Evolutionary conservation across 2,888 invertebrate species (phyloP), one percentile per base, ranked within the genome.

Genomic region (Eremobia ochroleuca): DNA sequence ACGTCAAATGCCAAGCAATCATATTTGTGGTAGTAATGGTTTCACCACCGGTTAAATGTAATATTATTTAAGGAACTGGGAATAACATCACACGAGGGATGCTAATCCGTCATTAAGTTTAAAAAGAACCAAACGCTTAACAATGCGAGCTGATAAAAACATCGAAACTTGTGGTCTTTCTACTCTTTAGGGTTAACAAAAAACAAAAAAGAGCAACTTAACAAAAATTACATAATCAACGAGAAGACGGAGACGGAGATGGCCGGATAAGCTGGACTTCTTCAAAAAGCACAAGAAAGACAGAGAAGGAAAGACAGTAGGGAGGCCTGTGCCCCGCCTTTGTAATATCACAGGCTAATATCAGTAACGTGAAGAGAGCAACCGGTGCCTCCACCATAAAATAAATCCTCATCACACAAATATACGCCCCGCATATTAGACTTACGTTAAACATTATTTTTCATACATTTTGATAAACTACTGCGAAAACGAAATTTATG

Each of bases 401-500:
- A 49, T 55, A 49, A 66, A 64, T 55, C 4, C 15, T 11, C 2
- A 18, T 21, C 15, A 37, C 40, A 58, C 52, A 40, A 18, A 49
- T 61, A 49, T 43, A 72, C n/a, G 43, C 52, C 55, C n/a, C 34
- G 4, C 67, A 49, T 70, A 82, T 58, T 71, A 77, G 28, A 77
- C 70, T 8, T 40, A 59, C 66, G 68, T 28, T 18, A 69, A 65
- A 69, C 61, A 73, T 77, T 43, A 81, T 58, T 68, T 72, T 82
- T 82, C 64, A 58, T 43, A 49, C 49, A 43, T 77, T 77, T 62
- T 76, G 74, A 87, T 80, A 84, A 84, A 82, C 61, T 64, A 61
- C 79, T 43, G 72, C 66, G n/a, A 76, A 76, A 86, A 73, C 59
- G 66, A 37, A 82, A 79, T 82, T 81, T 78, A 83, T 79, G 59